A percentile compares a stretch with the other conserved stretches of the same genome.
phyloP scores from a whole-genome alignment of 2,113 vertebrate species.

The Canis aureus region DNA sequence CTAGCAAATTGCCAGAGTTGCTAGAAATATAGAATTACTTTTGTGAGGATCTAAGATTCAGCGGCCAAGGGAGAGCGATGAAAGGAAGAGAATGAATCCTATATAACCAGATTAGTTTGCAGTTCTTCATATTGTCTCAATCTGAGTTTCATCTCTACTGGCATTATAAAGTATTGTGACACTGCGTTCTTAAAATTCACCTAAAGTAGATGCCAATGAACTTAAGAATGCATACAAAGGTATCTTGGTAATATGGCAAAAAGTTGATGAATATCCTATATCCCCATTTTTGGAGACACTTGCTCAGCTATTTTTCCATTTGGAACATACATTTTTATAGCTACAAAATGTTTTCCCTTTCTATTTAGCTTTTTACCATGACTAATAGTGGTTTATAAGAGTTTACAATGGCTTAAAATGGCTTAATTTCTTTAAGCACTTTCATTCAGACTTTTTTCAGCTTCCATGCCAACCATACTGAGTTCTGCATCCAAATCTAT shows the following conservation, averaged over 20 bases:
- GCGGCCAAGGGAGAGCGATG: background rate
- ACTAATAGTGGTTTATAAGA: background rate
- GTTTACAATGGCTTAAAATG: background rate
- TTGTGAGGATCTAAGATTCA: background rate
- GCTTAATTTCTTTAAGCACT: background rate
- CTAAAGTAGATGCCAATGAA: background rate
- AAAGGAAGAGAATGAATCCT: background rate
- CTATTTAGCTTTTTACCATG: conserved; percentile 27
- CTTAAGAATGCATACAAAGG: background rate
- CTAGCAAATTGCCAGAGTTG: background rate
- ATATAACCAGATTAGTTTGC: background rate
- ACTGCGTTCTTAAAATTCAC: background rate
- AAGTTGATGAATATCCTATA: background rate
- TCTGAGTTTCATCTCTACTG: background rate
- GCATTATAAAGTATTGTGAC: background rate
- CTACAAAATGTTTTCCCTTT: background rate
- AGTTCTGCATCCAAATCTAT: background rate
- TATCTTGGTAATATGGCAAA: background rate
- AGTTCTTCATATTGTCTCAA: background rate
- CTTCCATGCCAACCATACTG: background rate
- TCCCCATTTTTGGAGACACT: background rate
- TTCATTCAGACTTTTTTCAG: background rate
- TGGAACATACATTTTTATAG: background rate
- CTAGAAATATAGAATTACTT: background rate
- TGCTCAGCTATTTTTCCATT: background rate